A percentile compares a stretch with the other conserved stretches of the same genome.
Conservation (phyloP, 2,113 vertebrate species). For the Ondatra zibethicus region DNA sequence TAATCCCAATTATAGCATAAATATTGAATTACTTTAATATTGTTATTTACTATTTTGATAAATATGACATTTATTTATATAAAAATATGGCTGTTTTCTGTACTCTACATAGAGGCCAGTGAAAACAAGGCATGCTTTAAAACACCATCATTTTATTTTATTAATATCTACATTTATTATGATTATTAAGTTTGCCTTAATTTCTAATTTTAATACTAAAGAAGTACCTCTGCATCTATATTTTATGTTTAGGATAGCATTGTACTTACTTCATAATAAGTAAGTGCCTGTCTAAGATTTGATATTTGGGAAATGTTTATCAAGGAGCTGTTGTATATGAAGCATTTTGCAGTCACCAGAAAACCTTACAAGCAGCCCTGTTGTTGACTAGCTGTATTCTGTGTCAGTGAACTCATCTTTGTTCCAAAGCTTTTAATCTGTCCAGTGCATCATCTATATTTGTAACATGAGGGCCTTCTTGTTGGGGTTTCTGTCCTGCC, state of each 20-base stretch:
- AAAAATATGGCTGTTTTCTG: too few species aligned
- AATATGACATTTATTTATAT: too few species aligned
- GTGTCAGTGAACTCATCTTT: neutral
- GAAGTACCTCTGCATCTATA: neutral
- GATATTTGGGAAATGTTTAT: conserved; percentile 48
- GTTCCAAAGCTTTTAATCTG: neutral
- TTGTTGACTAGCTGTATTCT: neutral
- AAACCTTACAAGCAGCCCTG: neutral
- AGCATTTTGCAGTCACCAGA: neutral
- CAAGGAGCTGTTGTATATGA: neutral
- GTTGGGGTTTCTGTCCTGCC: too few species aligned
- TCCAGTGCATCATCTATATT: too few species aligned
- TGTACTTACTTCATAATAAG: conserved; percentile 30
- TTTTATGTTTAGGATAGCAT: conserved; percentile 28
- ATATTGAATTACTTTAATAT: conserved; percentile 25
- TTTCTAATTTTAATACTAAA: neutral
- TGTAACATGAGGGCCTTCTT: too few species aligned
- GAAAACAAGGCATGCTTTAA: conserved; percentile 50
- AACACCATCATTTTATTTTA: conserved; percentile 29
- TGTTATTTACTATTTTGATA: conserved; percentile 22
- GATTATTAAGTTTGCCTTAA: conserved; percentile 22
- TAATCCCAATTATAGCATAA: neutral
- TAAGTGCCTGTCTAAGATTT: conserved; percentile 26
- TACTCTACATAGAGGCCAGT: neutral
- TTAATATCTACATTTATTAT: conserved; percentile 55